phyloP scores from a whole-genome alignment of 1,140 invertebrate species.

The Archegozetes longisetosus region DNA sequence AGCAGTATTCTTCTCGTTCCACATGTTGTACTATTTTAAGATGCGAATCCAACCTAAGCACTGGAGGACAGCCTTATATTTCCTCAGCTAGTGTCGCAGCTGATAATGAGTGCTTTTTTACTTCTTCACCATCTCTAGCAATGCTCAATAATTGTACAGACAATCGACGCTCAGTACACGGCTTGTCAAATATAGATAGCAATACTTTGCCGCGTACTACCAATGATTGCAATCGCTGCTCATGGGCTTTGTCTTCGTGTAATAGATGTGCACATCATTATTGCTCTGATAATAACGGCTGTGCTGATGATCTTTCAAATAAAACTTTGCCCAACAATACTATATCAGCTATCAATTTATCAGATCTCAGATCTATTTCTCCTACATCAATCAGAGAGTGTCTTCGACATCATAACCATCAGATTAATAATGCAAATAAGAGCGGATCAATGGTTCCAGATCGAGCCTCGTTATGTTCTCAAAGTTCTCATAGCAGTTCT shows the following conservation, averaged over 20 bases:
- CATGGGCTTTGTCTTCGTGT: background rate
- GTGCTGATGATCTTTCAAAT: constrained; percentile 1
- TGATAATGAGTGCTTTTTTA: background rate
- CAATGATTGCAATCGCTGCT: background rate
- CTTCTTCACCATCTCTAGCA: background rate
- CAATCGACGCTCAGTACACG: background rate
- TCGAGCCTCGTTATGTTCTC: constrained; percentile 15
- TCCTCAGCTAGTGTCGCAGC: background rate
- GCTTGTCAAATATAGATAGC: background rate
- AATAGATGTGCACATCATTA: background rate
- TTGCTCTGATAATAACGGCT: constrained; percentile 15
- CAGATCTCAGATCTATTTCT: constrained; percentile 8
- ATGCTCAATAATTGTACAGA: background rate
- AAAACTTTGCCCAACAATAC: background rate
- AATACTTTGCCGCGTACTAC: background rate
- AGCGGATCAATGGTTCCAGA: background rate
- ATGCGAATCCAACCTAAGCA: constrained; percentile 14
- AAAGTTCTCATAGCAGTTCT: constrained; percentile 13
- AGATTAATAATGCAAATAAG: background rate
- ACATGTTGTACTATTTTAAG: constrained; percentile 16
- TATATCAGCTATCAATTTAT: constrained; percentile 10
- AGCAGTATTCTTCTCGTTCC: background rate
- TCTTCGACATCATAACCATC: background rate
- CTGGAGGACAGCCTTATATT: background rate
- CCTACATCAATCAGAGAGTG: background rate